These are phyloP conservation scores for Nyctibius bracteatus DNA, from an alignment of 2,113 vertebrate genomes.

Conservation along the genomic window DNA sequence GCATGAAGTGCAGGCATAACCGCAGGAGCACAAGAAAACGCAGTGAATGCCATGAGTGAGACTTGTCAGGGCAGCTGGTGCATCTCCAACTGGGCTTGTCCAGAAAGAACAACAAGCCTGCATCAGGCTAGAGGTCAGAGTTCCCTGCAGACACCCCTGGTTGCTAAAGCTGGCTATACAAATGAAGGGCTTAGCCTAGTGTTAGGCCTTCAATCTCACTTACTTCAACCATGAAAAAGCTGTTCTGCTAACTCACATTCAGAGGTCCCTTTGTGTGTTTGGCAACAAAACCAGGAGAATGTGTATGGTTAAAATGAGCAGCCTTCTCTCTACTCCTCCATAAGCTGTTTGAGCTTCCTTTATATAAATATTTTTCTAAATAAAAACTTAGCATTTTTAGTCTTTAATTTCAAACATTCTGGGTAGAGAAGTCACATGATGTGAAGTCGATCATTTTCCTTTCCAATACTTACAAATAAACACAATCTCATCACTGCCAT, in stretches of 20 bases:
- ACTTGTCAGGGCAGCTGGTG: background rate
- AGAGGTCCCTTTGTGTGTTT: background rate
- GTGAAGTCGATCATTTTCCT: background rate
- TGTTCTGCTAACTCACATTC: background rate
- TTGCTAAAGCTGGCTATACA: background rate
- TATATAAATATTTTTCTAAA: background rate
- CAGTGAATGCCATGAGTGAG: background rate
- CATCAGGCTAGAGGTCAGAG: background rate
- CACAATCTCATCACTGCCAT: constrained; percentile 77
- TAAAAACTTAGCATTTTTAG: background rate
- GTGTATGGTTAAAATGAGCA: background rate
- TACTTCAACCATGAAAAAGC: background rate
- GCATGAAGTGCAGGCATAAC: background rate
- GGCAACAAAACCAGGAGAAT: background rate
- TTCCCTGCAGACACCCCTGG: background rate
- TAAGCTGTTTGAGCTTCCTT: background rate
- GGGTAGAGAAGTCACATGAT: background rate
- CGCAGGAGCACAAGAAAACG: background rate
- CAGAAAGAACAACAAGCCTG: background rate
- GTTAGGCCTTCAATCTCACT: background rate
- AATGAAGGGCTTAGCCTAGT: background rate
- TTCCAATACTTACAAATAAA: constrained; percentile 86
- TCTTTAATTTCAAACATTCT: background rate
- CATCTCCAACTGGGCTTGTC: background rate
- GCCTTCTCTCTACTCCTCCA: background rate